phyloP scores from a whole-genome alignment of 2,888 invertebrate species.

The Phrixothrix hirtus region DNA sequence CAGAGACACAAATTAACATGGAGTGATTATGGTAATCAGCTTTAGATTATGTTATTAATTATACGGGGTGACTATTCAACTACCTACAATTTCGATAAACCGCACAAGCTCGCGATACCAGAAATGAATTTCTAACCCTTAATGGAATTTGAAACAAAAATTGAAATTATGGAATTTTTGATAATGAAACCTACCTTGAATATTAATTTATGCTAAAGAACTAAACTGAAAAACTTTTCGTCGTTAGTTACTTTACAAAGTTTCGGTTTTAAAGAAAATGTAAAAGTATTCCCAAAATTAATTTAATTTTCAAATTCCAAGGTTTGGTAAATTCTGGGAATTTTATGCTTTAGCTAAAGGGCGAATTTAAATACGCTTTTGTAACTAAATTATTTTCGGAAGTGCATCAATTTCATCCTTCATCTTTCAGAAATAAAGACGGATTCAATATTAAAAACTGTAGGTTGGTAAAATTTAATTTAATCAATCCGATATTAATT shows the following conservation, averaged over 20 bases:
- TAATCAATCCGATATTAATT: too few species aligned
- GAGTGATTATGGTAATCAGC: conserved; percentile 27
- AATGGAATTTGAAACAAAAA: neutral
- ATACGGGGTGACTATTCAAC: conserved; percentile 17
- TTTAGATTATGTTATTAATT: conserved; percentile 22
- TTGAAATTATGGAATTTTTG: neutral
- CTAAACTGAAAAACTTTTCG: neutral
- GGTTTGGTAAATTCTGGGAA: neutral
- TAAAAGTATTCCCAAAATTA: too few species aligned
- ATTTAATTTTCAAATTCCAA: too few species aligned
- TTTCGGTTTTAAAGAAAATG: too few species aligned
- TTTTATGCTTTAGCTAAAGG: too few species aligned
- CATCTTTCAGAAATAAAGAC: neutral
- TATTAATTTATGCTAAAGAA: neutral
- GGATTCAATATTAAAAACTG: too few species aligned
- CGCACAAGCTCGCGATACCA: conserved; percentile 2
- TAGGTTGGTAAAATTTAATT: too few species aligned
- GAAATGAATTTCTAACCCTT: conserved; percentile 1
- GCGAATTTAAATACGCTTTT: too few species aligned
- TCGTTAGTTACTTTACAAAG: too few species aligned
- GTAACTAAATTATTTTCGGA: neutral
- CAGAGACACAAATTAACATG: conserved; percentile 21
- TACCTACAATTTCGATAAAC: too few species aligned
- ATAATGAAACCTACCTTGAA: neutral
- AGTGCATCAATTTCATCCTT: too few species aligned